Base-by-base conservation (phyloP, 2,113 vertebrate species). In the Mormoops blainvillei region DNA sequence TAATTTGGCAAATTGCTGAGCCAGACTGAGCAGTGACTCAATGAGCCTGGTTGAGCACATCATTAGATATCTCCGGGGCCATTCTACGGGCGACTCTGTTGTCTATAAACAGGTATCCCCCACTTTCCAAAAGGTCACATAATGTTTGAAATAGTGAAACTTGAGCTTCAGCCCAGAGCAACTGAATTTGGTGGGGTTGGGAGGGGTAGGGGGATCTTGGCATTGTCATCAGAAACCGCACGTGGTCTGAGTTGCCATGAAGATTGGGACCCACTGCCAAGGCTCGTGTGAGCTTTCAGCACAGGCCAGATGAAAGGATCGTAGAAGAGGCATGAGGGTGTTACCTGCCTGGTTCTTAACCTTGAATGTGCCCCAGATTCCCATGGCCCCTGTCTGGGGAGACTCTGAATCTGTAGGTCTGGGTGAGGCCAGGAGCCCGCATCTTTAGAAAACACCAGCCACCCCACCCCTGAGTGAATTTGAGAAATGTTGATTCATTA, bases 171-270 rank as follows among this genome's bases (percentile, higher is more conserved):
- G 43, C 63, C 26, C 80, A 41, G 24, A 26, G 33, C 77, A 22
- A 16, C 13, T 2, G 70, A 24, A 14, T 33, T 26, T 4, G 2
- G 19, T 12, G 31, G 36, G 22, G 0, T 10, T 16, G 19, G 68
- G 71, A 15, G 5, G 22, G 22, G 18, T 7, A 1, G 5, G 41
- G 58, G 61, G 18, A 2, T 4, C 31, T 15, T 0, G 45, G 22
- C 12, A 0, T 16, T 4, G 2, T 31, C n/a, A 13, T 36, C 2
- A 50, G 73, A 22, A 2, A 15, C 78, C 0, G 0, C 18, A 10
- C 7, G 8, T 7, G 45, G 58, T 38, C 4, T 5, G 52, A 18
- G n/a, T 14, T 22, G n/a, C 63, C 5, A 3, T 33, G 20, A 24
- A 2, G 43, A 9, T 8, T 0, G 52, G n/a, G 12, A 2, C 36